Evolutionary conservation across 1,140 invertebrate genomes (phyloP).

Genomic region (Bombus confusus): DNA sequence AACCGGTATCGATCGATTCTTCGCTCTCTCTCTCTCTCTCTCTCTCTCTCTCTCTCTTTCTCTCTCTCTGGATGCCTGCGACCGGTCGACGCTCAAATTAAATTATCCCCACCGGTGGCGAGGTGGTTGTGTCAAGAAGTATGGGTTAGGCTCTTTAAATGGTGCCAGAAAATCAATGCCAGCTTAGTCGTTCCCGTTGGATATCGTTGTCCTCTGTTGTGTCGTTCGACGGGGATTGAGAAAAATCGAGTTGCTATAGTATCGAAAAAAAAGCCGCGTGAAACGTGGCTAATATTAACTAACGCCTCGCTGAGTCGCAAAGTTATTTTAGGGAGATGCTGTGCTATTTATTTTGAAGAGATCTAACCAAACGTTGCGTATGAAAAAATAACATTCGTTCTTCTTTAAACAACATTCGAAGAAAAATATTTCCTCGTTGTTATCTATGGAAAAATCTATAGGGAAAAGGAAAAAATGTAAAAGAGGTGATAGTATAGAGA

Average conservation of each 20-base stretch:
- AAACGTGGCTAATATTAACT: neutral
- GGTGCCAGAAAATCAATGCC: slow-evolving; percentile 62
- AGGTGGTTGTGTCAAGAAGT: slow-evolving; percentile 45
- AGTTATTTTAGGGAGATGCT: neutral
- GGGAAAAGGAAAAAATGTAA: no score
- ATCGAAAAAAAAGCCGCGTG: neutral
- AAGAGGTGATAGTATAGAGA: neutral
- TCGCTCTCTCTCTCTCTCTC: neutral
- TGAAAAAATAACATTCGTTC: neutral
- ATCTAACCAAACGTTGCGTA: neutral
- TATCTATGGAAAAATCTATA: neutral
- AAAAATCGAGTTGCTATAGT: neutral
- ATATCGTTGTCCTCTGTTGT: neutral
- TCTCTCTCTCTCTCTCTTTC: no score
- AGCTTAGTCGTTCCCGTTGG: neutral
- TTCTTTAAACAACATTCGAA: neutral
- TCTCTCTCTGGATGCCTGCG: slow-evolving; percentile 30
- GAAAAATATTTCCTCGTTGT: neutral
- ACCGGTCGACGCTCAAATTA: slow-evolving; percentile 56
- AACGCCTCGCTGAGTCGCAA: neutral
- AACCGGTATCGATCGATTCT: slow-evolving; percentile 43
- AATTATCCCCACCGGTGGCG: slow-evolving; percentile 49
- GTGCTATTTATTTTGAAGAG: no score
- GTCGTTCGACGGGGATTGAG: neutral
- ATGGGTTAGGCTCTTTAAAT: slow-evolving; percentile 56